phyloP scores from a whole-genome alignment of 2,888 invertebrate species.

The Ditula angustiorana region DNA sequence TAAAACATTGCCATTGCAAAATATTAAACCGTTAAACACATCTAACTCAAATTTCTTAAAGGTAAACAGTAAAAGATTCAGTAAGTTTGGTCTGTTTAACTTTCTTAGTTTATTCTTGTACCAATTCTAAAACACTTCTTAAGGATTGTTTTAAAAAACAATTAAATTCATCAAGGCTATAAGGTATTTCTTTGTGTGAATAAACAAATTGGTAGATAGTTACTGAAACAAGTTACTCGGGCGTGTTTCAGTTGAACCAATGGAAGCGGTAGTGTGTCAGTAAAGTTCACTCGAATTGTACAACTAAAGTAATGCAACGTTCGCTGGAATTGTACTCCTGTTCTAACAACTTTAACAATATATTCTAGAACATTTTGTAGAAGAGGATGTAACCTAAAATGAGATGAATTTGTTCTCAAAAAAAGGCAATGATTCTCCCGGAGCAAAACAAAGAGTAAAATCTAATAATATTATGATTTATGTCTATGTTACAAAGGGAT shows the following conservation, averaged over 20 bases:
- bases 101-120: too few relatives aligned
- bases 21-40: neutral
- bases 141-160: too few relatives aligned
- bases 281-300: conserved; percentile 22
- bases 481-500: neutral
- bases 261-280: conserved; percentile 15
- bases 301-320: neutral
- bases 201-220: neutral
- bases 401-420: neutral
- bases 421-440: neutral
- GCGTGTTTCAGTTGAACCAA: conserved; percentile 22
- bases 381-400: neutral
- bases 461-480: conserved; percentile 1
- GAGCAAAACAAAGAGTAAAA: neutral
- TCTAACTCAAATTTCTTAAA: neutral
- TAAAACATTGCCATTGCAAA: neutral
- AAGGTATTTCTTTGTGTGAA: neutral
- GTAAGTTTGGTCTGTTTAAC: neutral
- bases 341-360: neutral
- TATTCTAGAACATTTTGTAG: neutral
- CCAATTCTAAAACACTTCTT: too few relatives aligned
- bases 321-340: neutral
- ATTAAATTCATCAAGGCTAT: too few relatives aligned
- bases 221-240: conserved; percentile 1
- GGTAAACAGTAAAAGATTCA: neutral